Evolutionary conservation across 2,113 vertebrate species (phyloP), one percentile per base, ranked within the genome.

Genomic region (Gila orcuttii): DNA sequence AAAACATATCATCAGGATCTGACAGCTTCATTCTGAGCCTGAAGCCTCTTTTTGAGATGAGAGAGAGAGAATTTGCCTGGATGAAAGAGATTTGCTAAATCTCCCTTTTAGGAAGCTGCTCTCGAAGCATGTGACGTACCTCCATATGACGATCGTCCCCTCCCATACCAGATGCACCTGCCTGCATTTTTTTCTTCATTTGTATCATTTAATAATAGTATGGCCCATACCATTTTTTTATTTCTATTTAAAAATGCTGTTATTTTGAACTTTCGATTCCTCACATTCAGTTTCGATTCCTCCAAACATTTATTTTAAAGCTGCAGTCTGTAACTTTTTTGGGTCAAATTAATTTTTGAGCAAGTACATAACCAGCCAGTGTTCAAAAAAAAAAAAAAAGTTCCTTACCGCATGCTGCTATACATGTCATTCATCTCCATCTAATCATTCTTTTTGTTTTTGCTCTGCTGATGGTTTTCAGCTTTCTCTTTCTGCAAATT

Each of bases 11-110:
- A 19, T 11, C 79, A 23, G 52, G 11, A 57, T 84, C 82, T 75
- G 55, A 28, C 36, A 71, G 33, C 31, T 62, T 84, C 69, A 74
- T 84, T 71, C 52, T 42, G 23, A 42, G 81, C 45, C 64, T 17
- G 66, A 73, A 55, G 47, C 75, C 50, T 77, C 50, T 77, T 33
- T 77, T 55, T 19, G 28, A 73, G 64, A 57, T 52, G 13, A 75
- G 69, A 59, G 52, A 8, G 52, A 83, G 31, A 74, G 50, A 60
- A 12, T 33, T 59, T 39, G 31, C 33, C 52, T 42, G 23, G 59
- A 76, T 84, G 82, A 83, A 83, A 7, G 55, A 75, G 33, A 57
- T 39, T 23, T 31, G 52, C 31, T 75, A 73, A 74, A 83, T 39
- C 82, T 60, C 82, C 39, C 69, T 74, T 4, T 50, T 81, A 21